Percentiles rank a stretch among this genome's conserved stretches.
Conservation (phyloP, 2,888 invertebrate genomes). For the Parascotia fuliginaria region DNA sequence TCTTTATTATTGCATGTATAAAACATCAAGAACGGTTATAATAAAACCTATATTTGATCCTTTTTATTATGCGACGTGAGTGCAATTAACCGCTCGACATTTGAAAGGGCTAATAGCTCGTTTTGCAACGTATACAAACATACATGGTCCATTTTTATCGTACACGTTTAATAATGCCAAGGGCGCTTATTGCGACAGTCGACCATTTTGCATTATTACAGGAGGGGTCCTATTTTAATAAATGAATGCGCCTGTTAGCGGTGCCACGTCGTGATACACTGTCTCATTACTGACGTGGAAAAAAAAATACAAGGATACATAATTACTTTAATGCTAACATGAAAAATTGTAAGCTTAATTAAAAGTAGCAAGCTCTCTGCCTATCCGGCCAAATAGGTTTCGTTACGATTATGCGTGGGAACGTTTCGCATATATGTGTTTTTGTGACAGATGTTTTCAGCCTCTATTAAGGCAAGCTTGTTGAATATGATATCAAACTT, state of each 20-base stretch:
- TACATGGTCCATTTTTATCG: conserved; percentile 28
- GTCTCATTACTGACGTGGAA: conserved; percentile 17
- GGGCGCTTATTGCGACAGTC: conserved; percentile 44
- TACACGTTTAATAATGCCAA: conserved; percentile 49
- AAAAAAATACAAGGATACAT: conserved; percentile 15
- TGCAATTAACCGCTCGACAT: not conserved
- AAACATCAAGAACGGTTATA: not conserved
- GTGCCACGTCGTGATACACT: conserved; percentile 8
- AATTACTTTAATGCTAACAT: conserved; percentile 23
- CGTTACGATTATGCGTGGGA: conserved; percentile 12
- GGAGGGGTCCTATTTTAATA: conserved; percentile 36
- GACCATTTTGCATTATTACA: conserved; percentile 20
- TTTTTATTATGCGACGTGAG: not conserved
- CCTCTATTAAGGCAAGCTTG: not conserved
- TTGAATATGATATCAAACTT: not conserved
- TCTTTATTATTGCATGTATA: too few relatives aligned
- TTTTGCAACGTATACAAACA: conserved; percentile 4
- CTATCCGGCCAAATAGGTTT: conserved; percentile 8
- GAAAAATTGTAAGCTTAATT: conserved; percentile 24
- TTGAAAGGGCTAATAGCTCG: conserved; percentile 1
- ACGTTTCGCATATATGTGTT: not conserved
- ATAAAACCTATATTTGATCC: not conserved
- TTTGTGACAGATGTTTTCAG: not conserved
- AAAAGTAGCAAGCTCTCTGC: conserved; percentile 23
- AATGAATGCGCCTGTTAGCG: conserved; percentile 29